Evolutionary conservation across 2,797 vertebrate genomes (phyloP), one percentile per base, ranked within the genome.

Genomic region (Acanthornis magna): DNA sequence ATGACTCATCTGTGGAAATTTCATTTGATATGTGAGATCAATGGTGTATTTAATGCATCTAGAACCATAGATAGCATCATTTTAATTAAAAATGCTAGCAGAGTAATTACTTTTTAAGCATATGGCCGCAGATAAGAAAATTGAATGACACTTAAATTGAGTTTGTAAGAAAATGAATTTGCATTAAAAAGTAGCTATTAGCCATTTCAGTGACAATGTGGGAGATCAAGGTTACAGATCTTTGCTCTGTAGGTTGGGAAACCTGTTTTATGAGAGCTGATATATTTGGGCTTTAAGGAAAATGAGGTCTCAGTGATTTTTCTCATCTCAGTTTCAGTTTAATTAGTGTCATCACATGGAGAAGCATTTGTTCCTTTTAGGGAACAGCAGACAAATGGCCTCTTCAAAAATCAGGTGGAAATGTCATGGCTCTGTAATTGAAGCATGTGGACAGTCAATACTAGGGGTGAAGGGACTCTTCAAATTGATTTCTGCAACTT

Each of bases 81-180:
- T 97, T 97, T 97, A 97, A 97, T 98, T 97, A 97, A 94, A 97
- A 97, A 95, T 96, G 86, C 78, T 96, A 92, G 62, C 58, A 91
- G 57, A 91, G 65, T 95, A 97, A 97, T 97, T 97, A 97, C 70
- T 95, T 94, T 95, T 97, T 97, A 96, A 96, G 88, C 92, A 96
- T 91, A 89, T 94, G 89, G 89, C 71, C 40, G 14, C 70, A 92
- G 96, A 97, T 94, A 97, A 85, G 94, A 96, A 97, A 97, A 97
- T 93, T 96, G 94, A 89, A 96, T 97, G 95, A 95, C 92, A 96
- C 86, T 96, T 96, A 97, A 96, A 96, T 87, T 96, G 51, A 91
- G 84, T 92, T 96, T 96, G 76, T 88, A 88, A 96, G 84, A 96
- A 96, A 96, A 97, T 83, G 93, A 97, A 97, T 96, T 97, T 97